Conservation (phyloP, 2,888 invertebrate species). For the Dioctria linearis region DNA sequence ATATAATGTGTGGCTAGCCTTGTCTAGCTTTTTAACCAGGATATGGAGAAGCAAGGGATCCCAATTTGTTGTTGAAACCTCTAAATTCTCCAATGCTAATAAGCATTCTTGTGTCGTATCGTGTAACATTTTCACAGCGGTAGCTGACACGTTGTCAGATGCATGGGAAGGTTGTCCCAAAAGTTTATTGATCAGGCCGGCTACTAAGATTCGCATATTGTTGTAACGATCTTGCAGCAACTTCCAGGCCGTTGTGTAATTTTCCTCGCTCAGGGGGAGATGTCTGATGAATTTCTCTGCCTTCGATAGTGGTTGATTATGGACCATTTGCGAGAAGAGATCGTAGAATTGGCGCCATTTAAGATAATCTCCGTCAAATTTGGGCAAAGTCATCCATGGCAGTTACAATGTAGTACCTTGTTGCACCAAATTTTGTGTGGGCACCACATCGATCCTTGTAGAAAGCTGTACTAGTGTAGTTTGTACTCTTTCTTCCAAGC, state of each 20-base stretch:
- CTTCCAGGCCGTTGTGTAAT: constrained; percentile 51
- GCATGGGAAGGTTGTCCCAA: constrained; percentile 37
- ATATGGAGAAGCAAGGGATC: constrained; percentile 51
- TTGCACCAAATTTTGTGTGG: too few species aligned
- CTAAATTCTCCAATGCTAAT: constrained; percentile 42
- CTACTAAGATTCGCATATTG: constrained; percentile 51
- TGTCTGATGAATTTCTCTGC: constrained; percentile 49
- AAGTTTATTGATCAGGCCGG: constrained; percentile 48
- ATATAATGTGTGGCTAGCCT: constrained; percentile 38
- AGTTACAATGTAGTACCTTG: not conserved
- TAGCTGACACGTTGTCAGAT: constrained; percentile 26
- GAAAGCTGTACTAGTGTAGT: too few species aligned
- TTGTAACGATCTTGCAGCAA: constrained; percentile 54
- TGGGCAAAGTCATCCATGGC: constrained; percentile 51
- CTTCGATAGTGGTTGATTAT: constrained; percentile 46
- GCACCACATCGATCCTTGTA: too few species aligned
- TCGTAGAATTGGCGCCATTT: constrained; percentile 54
- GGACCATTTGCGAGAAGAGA: constrained; percentile 50
- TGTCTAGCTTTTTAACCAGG: constrained; percentile 47
- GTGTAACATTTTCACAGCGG: constrained; percentile 51
- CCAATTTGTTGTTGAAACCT: constrained; percentile 16
- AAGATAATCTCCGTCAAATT: constrained; percentile 51
- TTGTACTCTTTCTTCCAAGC: too few species aligned
- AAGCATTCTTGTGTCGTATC: constrained; percentile 50
- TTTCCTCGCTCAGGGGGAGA: constrained; percentile 52